These are phyloP conservation scores for Phalacrocorax aristotelis DNA, from an alignment of 2,113 vertebrate species.

Conservation along the genomic window DNA sequence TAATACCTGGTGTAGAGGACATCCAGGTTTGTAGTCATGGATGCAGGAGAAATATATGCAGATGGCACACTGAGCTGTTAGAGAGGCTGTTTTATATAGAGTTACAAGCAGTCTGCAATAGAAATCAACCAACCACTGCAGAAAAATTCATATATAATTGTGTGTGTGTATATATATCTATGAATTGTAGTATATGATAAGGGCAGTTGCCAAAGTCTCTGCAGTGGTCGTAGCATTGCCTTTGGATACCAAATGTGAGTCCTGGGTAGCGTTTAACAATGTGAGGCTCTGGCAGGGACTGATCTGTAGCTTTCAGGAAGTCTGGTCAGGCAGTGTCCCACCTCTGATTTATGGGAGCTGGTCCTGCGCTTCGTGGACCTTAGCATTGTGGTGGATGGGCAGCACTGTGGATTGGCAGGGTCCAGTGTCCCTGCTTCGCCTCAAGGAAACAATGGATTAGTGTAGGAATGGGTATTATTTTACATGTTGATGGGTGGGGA, in stretches of 20 bases:
- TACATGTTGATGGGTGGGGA: not conserved
- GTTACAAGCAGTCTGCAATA: not conserved
- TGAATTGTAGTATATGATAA: not conserved
- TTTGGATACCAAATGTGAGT: not conserved
- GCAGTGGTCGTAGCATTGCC: not conserved
- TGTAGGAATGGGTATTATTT: not conserved
- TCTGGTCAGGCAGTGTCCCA: not conserved
- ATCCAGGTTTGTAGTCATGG: not conserved
- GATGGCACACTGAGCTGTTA: not conserved
- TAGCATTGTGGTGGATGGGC: no score
- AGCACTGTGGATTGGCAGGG: not conserved
- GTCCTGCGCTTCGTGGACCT: not conserved
- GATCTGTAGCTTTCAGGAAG: not conserved
- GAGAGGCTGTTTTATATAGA: not conserved
- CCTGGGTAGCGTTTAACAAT: not conserved
- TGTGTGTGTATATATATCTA: rapidly evolving
- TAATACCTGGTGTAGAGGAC: not conserved
- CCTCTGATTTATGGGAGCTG: not conserved
- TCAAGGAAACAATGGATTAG: not conserved
- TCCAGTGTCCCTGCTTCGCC: not conserved
- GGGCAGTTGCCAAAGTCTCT: not conserved
- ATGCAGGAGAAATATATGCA: not conserved
- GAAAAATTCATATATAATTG: not conserved
- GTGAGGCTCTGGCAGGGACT: not conserved
- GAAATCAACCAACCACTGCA: not conserved